Base-by-base conservation (phyloP, 2,888 invertebrate species). In the Suillia variegata region DNA sequence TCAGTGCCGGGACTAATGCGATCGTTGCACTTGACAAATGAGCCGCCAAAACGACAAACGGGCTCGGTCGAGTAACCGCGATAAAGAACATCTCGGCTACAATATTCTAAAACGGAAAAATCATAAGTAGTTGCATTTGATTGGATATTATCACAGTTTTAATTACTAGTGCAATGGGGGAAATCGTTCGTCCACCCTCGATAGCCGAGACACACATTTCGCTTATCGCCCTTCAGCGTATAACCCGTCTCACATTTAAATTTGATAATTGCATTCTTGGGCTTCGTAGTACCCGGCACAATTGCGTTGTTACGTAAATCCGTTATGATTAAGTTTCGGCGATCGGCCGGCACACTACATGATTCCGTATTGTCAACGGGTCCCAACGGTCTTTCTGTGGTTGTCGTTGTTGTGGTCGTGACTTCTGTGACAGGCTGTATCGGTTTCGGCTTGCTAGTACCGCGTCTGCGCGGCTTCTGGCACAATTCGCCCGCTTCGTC, bases 401-500 rank as follows among this genome's bases (percentile, higher is more conserved):
- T 38, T 4, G 38, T 38, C 13, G 38, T 12, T 38, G 38, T 38
- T n/a, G 38, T 38, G 3, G 38, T 13, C 6, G n/a, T 38, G n/a
- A 8, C n/a, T 8, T 31, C 31, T 31, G 31, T 31, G 31, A 38
- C n/a, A 13, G 38, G 38, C 38, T 10, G 38, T n/a, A n/a, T n/a
- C n/a, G n/a, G n/a, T n/a, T n/a, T n/a, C 12, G 6, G 31, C 12
- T 31, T 31, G 31, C 31, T 31, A 12, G 31, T 12, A 5, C 45
- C 18, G 20, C 45, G 45, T 5, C 13, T 45, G 17, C 45, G 45
- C 13, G 17, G 18, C 3, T 13, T 3, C 2, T 20, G 6, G 55
- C 76, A 76, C 5, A 71, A 60, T 2, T 24, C 56, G 0, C 18
- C 3, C 4, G 63, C 54, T 61, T 77, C 77, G 65, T 77, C 76